A percentile compares a stretch with the other conserved stretches of the same genome.
These are phyloP conservation scores for Argopecten irradians DNA, from an alignment of 1,140 invertebrate species.

Conservation along the genomic window DNA sequence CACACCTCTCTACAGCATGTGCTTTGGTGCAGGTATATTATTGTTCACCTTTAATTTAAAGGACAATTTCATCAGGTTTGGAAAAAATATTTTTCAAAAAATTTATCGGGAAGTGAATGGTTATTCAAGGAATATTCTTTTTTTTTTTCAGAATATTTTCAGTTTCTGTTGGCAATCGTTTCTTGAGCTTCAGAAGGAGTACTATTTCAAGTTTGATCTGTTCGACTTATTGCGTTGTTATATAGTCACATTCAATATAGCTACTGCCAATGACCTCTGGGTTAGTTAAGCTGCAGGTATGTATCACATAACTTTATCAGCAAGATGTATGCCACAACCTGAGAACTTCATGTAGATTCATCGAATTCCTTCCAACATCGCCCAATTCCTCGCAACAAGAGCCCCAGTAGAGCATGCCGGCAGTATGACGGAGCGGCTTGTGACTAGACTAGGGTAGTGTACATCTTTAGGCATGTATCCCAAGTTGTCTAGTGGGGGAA, in stretches of 20 bases:
- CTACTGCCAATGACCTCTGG: not conserved
- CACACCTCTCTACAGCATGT: not conserved
- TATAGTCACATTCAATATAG: not conserved
- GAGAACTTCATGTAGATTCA: conserved; percentile 1
- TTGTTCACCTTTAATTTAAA: not conserved
- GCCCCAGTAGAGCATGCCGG: not conserved
- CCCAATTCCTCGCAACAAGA: conserved; percentile 15
- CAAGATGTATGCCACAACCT: not conserved
- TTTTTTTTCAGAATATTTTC: not conserved
- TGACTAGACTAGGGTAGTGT: conserved; percentile 40
- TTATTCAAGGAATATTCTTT: not conserved
- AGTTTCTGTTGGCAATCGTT: not conserved
- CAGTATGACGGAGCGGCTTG: conserved; percentile 1
- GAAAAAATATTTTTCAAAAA: not conserved
- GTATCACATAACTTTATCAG: not conserved
- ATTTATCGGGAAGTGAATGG: not conserved
- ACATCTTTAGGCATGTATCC: conserved; percentile 55
- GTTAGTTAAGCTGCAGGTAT: not conserved
- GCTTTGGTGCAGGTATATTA: not conserved
- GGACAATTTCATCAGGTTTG: not conserved
- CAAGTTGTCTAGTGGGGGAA: conserved; percentile 12
- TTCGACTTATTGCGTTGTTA: not conserved
- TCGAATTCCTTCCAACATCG: not conserved
- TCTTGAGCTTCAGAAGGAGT: not conserved
- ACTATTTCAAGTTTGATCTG: not conserved